Evolutionary conservation across 2,888 invertebrate species (phyloP).

Genomic region (Drosophila vallismaia): DNA sequence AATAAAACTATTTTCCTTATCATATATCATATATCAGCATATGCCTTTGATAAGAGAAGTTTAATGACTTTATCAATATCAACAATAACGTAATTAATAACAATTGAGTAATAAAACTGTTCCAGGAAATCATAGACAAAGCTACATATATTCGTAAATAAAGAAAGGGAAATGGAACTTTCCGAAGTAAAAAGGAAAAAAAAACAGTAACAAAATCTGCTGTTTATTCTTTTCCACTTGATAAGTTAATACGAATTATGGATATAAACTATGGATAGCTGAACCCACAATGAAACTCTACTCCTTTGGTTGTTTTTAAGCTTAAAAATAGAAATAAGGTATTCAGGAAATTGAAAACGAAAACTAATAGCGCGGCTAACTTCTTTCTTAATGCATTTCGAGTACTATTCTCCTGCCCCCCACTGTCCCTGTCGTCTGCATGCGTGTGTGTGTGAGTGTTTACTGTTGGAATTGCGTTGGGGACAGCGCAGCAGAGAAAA

Average conservation of each 20-base stretch:
- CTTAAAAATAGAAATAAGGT: too few relatives aligned
- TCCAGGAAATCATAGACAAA: slow-evolving; percentile 2
- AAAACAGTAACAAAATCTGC: too few relatives aligned
- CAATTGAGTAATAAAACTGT: slow-evolving; percentile 9
- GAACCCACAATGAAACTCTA: neutral
- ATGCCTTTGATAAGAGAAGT: neutral
- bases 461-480: slow-evolving; percentile 64
- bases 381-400: neutral
- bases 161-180: neutral
- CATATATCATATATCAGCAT: neutral
- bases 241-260: neutral
- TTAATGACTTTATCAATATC: slow-evolving; percentile 4
- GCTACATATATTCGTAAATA: neutral
- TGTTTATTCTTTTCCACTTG: too few relatives aligned
- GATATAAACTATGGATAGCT: neutral
- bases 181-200: neutral
- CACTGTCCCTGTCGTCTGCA: neutral
- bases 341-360: too few relatives aligned
- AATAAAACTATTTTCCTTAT: neutral
- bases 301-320: too few relatives aligned
- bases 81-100: slow-evolving; percentile 17
- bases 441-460: slow-evolving; percentile 31
- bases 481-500: slow-evolving; percentile 39
- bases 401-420: slow-evolving; percentile 13
- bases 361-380: too few relatives aligned